A percentile compares a stretch with the other conserved stretches of the same genome.
These are phyloP conservation scores for Seira sanloemensis DNA, from an alignment of 2,888 invertebrate species.

Conservation along the genomic window DNA sequence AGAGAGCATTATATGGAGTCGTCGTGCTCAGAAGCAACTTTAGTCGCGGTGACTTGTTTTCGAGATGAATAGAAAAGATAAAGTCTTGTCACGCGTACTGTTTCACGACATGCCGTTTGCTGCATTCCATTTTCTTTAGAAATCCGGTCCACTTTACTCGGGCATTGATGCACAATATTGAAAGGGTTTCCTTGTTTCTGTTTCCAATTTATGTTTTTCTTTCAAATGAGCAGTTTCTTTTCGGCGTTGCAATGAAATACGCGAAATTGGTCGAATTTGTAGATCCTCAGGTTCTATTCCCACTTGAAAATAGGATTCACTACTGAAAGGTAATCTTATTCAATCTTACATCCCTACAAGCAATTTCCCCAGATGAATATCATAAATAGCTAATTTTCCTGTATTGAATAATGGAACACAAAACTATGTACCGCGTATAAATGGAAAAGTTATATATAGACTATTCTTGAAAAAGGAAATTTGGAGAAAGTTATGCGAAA, in stretches of 20 bases:
- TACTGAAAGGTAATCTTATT: too few species aligned
- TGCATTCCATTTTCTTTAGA: background rate
- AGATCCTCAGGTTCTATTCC: background rate
- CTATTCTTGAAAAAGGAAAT: background rate
- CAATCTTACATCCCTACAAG: background rate
- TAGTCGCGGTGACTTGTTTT: background rate
- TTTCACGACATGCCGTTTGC: background rate
- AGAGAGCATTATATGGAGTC: background rate
- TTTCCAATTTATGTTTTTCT: background rate
- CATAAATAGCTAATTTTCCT: constrained; percentile 1
- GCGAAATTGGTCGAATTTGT: background rate
- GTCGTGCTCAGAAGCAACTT: background rate
- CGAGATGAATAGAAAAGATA: background rate
- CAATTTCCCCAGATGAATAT: constrained; percentile 1
- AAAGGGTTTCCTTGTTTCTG: background rate
- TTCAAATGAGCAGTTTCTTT: too few species aligned
- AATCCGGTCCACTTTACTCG: too few species aligned
- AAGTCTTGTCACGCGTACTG: background rate
- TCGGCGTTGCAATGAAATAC: background rate
- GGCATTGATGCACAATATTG: background rate
- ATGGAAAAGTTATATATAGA: background rate
- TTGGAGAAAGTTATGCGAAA: background rate
- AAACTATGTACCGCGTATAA: too few species aligned
- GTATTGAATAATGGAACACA: constrained; percentile 1
- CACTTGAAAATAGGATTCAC: too few species aligned